Evolutionary conservation across 92 coral and sea anemone genomes (phyloP), one percentile per base, ranked within the genome.

Genomic region (Umimayanthus chanpuru): DNA sequence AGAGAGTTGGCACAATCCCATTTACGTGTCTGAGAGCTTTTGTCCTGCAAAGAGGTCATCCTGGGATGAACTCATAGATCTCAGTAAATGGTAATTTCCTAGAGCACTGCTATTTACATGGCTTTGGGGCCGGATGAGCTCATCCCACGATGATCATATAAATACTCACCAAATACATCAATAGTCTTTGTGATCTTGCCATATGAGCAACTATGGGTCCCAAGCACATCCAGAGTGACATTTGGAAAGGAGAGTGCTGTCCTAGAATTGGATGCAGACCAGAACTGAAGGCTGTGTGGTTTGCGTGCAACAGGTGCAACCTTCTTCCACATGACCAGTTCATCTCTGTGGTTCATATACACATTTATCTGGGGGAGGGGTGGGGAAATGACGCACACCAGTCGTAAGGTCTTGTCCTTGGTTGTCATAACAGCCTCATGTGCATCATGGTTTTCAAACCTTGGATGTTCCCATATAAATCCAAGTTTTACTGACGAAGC

Each of bases 361-460:
- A 89, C 93, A 61, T 73, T 86, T 6, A 87, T 88, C 56, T 12
- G 81, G 4, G 98, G 96, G 36, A 96, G 90, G n/a, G 94, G 93
- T 72, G 98, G 98, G n/a, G 89, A 87, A 41, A 96, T 90, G 36
- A 80, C 89, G 36, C 98, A 96, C 58, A 96, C 86, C 28, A 96
- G 88, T 2, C 93, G 93, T 16, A 96, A 86, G 23, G 30, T 73
- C 56, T 82, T 91, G 70, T 88, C 92, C n/a, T 70, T 83, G 15
- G 25, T 78, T 83, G 87, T 83, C 87, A 94, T 70, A 20, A 94
- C 76, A 21, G 81, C 94, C 12, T 90, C 96, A 18, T 86, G 66
- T 9, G 96, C 86, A 81, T 93, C 87, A 23, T 88, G 91, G 80
- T 82, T 89, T 82, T 94, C 96, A 23, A 23, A 83, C 56, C 94